Evolutionary conservation across 2,888 invertebrate species (phyloP), one percentile per base, ranked within the genome.

Genomic region (Galerucella nymphaeae): DNA sequence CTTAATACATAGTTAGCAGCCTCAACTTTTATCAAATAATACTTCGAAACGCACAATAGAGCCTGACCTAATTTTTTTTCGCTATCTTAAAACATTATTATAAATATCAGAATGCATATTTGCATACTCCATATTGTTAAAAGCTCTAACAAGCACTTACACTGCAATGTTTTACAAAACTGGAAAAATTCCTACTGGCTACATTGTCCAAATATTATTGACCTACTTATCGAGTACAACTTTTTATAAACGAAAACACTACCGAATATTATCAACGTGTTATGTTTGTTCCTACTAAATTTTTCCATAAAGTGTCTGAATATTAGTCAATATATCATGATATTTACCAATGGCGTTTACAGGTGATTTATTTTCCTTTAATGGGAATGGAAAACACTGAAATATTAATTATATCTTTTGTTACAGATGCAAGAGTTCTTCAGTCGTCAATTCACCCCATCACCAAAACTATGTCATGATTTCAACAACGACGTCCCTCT

Each of bases 381-480:
- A 45, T 45, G 4, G 42, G 13, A 42, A 42, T 2, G 1, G 42
- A 6, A 30, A 30, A 30, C 30, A 30, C 30, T 30, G 30, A 1
- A 38, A 38, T 38, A 38, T 38, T 38, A 38, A 38, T 38, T 8
- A 8, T 38, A 38, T 38, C 30, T 38, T 45, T 45, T 72, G 50
- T 73, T 73, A 10, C 72, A 73, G 72, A 66, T 65, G 58, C 14
- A 41, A 45, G 42, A 9, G 30, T 59, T 18, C 18, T 58, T 38
- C 42, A 2, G 48, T 61, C 59, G 65, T 55, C n/a, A 38, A 45
- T 14, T 18, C 14, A 67, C 42, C n/a, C 38, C 66, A 18, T 66
- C 68, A 58, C 68, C 57, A 70, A 77, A 79, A 82, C 80, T 80
- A 83, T 84, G 85, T 82, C 81, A 86, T 86, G 86, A 84, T 86